phyloP scores from a whole-genome alignment of 2,888 invertebrate genomes.

The Magallana nippona region DNA sequence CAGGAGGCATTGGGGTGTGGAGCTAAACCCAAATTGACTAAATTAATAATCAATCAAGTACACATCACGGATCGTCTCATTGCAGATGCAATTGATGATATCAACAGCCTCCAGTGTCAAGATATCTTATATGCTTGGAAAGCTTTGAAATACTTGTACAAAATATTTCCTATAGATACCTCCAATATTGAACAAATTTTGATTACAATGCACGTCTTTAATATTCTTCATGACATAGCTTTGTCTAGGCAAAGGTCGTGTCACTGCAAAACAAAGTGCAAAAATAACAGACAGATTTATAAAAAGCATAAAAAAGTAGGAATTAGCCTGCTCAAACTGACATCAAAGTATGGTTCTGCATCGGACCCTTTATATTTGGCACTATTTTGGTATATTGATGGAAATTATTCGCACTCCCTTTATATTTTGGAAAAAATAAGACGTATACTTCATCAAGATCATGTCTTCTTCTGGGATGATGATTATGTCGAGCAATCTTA shows the following conservation, averaged over 20 bases:
- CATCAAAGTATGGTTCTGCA: background rate
- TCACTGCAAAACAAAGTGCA: background rate
- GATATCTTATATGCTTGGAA: background rate
- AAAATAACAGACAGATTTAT: slow-evolving; percentile 2
- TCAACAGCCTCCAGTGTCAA: background rate
- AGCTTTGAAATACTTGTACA: background rate
- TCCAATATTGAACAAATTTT: background rate
- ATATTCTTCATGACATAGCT: background rate
- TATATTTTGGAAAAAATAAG: background rate
- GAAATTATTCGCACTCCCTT: background rate
- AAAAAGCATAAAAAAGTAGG: background rate
- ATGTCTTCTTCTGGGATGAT: background rate
- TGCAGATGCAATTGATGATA: background rate
- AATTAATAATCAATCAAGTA: background rate
- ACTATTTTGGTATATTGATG: background rate
- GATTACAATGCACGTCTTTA: background rate
- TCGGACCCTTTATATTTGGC: background rate
- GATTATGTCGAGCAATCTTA: background rate
- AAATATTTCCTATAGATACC: background rate
- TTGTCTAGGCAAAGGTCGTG: background rate
- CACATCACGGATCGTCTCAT: background rate
- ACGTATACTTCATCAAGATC: background rate
- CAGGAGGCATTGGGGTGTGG: background rate
- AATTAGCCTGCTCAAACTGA: background rate
- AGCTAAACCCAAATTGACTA: background rate